These are phyloP conservation scores for Podargus strigoides DNA, from an alignment of 2,797 vertebrate species.

Conservation along the genomic window DNA sequence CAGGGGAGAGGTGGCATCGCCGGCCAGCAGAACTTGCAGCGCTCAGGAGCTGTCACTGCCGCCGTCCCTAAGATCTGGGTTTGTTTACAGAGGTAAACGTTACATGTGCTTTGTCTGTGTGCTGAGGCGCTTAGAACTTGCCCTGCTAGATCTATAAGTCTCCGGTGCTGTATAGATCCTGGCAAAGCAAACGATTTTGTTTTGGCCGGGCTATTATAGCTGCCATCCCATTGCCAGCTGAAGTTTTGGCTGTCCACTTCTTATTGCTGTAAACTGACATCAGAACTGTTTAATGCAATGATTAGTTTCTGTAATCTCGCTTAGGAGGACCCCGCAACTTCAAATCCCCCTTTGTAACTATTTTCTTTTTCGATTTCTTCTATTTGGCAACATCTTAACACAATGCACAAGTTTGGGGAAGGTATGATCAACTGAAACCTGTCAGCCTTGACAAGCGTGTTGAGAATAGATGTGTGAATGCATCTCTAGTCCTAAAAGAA, in stretches of 20 bases:
- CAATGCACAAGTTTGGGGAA: neutral
- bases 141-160: neutral
- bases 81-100: neutral
- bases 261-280: neutral
- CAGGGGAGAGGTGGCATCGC: neutral
- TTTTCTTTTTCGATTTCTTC: neutral
- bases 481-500: neutral
- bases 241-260: neutral
- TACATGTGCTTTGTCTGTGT: neutral
- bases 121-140: neutral
- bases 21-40: neutral
- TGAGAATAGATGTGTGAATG: neutral
- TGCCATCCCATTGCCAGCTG: neutral
- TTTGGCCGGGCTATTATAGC: neutral
- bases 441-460: neutral
- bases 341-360: neutral
- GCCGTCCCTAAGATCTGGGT: neutral
- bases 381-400: neutral
- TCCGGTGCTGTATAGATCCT: neutral
- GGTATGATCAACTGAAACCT: neutral
- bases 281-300: neutral
- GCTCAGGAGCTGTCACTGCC: neutral
- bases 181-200: neutral
- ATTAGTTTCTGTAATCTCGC: neutral
- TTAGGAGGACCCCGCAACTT: neutral